Conservation (phyloP, 2,888 invertebrate genomes). For the Nineta flava region DNA sequence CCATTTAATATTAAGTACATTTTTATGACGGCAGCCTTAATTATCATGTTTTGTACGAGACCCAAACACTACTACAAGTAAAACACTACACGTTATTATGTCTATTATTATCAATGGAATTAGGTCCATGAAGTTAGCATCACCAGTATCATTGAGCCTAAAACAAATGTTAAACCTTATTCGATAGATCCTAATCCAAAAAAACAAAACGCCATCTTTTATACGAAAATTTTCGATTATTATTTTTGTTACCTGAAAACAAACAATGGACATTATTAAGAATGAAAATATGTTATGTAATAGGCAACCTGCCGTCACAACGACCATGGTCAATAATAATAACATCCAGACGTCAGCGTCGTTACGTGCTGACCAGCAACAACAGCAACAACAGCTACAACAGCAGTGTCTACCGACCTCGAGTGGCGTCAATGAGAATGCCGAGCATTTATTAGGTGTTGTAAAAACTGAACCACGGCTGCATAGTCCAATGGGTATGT, state of each 20-base stretch:
- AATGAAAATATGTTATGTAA: background rate
- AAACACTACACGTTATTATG: too few species aligned
- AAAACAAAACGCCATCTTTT: background rate
- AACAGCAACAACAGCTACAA: constrained; percentile 14
- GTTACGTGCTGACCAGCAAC: constrained; percentile 21
- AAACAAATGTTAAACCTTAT: too few species aligned
- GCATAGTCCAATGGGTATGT: constrained; percentile 19
- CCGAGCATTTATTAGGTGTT: constrained; percentile 16
- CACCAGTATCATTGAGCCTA: too few species aligned
- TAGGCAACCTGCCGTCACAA: background rate
- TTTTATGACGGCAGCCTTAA: too few species aligned
- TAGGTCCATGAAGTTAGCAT: too few species aligned
- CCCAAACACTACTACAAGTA: too few species aligned
- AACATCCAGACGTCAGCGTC: background rate
- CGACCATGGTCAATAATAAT: background rate
- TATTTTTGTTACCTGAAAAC: background rate
- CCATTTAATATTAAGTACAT: too few species aligned
- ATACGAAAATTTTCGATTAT: background rate
- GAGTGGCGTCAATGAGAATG: constrained; percentile 34
- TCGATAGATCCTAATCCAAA: background rate
- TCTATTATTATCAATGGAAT: too few species aligned
- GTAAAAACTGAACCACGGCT: constrained; percentile 32
- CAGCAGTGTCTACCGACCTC: constrained; percentile 22
- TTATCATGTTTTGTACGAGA: too few species aligned
- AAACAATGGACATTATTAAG: background rate